Evolutionary conservation across 2,888 invertebrate species (phyloP).

Genomic region (Timema cristinae): DNA sequence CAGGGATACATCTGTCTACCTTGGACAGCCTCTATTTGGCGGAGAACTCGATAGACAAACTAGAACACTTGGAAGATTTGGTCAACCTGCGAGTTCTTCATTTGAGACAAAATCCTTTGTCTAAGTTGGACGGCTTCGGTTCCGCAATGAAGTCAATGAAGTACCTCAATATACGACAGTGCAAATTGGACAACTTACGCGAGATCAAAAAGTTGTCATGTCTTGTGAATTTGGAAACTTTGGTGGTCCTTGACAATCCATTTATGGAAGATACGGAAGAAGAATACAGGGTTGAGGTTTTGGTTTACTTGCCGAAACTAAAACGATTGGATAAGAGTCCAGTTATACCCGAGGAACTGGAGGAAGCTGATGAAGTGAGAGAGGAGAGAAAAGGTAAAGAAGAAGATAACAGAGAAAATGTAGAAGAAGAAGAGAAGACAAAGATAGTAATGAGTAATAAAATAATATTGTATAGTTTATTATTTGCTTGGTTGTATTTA

Average conservation of each 20-base stretch:
- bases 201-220: conserved; percentile 54
- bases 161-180: conserved; percentile 56
- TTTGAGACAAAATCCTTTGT: conserved; percentile 63
- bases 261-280: conserved; percentile 37
- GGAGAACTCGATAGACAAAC: conserved; percentile 61
- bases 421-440: too few relatives aligned
- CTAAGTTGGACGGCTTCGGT: conserved; percentile 52
- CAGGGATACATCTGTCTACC: conserved; percentile 48
- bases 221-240: conserved; percentile 48
- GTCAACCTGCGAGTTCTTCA: conserved; percentile 60
- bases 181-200: conserved; percentile 49
- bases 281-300: conserved; percentile 44
- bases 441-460: too few relatives aligned
- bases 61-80: conserved; percentile 59
- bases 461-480: too few relatives aligned
- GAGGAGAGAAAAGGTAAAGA: not conserved
- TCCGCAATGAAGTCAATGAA: conserved; percentile 45
- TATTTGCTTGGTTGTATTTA: too few relatives aligned
- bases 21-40: conserved; percentile 72
- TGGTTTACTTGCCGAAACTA: conserved; percentile 52
- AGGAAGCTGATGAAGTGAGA: conserved; percentile 29
- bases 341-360: conserved; percentile 52
- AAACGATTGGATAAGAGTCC: conserved; percentile 54
- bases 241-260: conserved; percentile 55
- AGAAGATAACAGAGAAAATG: too few relatives aligned